Evolutionary conservation across 2,113 vertebrate genomes (phyloP), one percentile per base, ranked within the genome.

Genomic region (Piaya cayana): DNA sequence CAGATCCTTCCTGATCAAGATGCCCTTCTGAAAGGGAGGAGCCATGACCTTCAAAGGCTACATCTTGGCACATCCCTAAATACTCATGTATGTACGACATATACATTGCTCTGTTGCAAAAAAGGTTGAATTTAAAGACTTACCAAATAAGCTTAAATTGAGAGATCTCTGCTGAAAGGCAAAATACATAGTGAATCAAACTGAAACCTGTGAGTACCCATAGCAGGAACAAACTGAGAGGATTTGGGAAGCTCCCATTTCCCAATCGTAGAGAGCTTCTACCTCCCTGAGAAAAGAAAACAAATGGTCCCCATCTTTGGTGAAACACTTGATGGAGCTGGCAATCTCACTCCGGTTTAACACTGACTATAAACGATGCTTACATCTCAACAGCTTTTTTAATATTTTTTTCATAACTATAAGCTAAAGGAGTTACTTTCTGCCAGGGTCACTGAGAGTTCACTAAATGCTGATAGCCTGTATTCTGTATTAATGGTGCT

Each of bases 381-480:
- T 94, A 65, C 45, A 30, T 96, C 95, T 96, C 94, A 85, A 71
- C 76, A 92, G 68, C 65, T 75, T 89, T 97, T 97, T 96, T 93
- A 32, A 95, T 96, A 70, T 95, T 95, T 97, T 97, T 97, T 97
- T 97, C 86, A 45, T 92, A 95, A 95, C 58, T 94, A 85, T 75
- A 95, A 93, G 93, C 94, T 96, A 80, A 96, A 97, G 86, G 95
- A 90, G 88, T 91, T 96, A 64, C 88, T 96, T 93, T 96, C 79
- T 56, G 72, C 45, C 16, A 94, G 88, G 97, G 96, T 97, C 95
- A 88, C 9, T 6, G 67, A 95, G 92, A 97, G 97, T 97, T 97
- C 96, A 95, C 88, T 88, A 94, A 95, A 97, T 95, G 95, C 93
- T 96, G 95, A 93, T 96, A 97, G 86, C 91, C 95, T 94, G 81